Conservation (phyloP, 2,113 vertebrate genomes). For the Gnathonemus longibarbis region DNA sequence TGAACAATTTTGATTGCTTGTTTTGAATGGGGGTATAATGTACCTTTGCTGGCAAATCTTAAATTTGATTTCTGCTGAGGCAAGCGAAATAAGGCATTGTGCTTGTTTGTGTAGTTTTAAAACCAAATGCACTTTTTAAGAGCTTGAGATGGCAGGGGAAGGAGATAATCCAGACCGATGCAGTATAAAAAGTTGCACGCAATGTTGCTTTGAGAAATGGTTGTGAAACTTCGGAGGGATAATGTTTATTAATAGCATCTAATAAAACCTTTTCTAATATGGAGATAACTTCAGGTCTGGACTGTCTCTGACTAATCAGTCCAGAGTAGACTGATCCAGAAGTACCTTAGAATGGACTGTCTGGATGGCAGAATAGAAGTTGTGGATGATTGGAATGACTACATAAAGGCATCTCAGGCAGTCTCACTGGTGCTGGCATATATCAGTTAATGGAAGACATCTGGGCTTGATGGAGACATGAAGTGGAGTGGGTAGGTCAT, state of each 20-base stretch:
- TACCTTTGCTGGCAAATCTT: not conserved
- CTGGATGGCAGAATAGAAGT: not conserved
- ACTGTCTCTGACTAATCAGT: not conserved
- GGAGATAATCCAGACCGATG: not conserved
- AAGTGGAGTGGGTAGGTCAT: not conserved
- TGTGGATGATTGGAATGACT: not conserved
- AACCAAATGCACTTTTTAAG: not conserved
- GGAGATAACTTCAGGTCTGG: not conserved
- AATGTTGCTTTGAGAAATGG: not conserved
- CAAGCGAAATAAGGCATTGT: not conserved
- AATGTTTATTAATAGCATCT: not conserved
- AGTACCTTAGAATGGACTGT: not conserved
- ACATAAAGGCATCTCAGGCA: not conserved
- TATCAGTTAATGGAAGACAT: not conserved
- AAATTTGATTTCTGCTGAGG: not conserved
- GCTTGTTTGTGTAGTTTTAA: not conserved
- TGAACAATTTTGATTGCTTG: not conserved
- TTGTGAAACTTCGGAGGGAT: not conserved
- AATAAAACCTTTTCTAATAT: not conserved
- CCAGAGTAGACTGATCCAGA: not conserved
- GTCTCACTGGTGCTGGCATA: not conserved
- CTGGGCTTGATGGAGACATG: not conserved
- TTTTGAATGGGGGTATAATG: not conserved
- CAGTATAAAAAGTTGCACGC: not conserved
- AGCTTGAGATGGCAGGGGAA: not conserved